Evolutionary conservation across 2,888 invertebrate genomes (phyloP).

Genomic region (Nineta flava): DNA sequence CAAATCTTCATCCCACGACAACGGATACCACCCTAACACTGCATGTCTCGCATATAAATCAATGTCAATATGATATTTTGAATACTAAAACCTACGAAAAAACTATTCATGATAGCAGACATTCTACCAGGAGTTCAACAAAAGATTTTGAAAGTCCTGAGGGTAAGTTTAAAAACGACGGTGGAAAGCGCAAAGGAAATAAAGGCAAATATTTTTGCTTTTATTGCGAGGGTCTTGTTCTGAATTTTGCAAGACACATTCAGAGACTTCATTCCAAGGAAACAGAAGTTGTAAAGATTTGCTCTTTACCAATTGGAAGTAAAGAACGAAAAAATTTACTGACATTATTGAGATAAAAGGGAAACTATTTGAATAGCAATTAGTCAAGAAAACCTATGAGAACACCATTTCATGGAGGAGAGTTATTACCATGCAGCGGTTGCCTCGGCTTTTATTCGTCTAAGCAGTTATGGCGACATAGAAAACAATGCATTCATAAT

Average conservation of each 20-base stretch:
- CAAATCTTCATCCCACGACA: too few relatives aligned
- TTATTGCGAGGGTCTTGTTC: neutral
- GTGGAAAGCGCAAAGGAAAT: neutral
- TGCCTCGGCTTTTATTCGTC: constrained; percentile 8
- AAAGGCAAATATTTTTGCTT: neutral
- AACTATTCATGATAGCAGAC: too few relatives aligned
- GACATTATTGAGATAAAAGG: constrained; percentile 3
- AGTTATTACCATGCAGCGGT: too few relatives aligned
- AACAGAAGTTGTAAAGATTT: neutral
- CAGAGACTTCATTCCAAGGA: neutral
- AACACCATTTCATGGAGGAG: constrained; percentile 3
- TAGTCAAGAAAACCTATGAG: neutral
- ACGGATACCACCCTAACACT: too few relatives aligned
- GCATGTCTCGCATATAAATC: too few relatives aligned
- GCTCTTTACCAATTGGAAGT: neutral
- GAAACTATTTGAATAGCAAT: constrained; percentile 5
- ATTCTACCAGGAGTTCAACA: too few relatives aligned
- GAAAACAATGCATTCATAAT: neutral
- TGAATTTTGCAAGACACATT: too few relatives aligned
- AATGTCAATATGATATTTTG: too few relatives aligned
- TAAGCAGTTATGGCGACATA: constrained; percentile 5
- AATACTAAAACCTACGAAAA: too few relatives aligned
- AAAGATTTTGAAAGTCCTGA: too few relatives aligned
- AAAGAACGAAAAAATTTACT: constrained; percentile 6
- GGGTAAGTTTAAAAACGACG: too few relatives aligned